phyloP scores from a whole-genome alignment of 1,140 invertebrate species.

The Drosophila paulistorum region DNA sequence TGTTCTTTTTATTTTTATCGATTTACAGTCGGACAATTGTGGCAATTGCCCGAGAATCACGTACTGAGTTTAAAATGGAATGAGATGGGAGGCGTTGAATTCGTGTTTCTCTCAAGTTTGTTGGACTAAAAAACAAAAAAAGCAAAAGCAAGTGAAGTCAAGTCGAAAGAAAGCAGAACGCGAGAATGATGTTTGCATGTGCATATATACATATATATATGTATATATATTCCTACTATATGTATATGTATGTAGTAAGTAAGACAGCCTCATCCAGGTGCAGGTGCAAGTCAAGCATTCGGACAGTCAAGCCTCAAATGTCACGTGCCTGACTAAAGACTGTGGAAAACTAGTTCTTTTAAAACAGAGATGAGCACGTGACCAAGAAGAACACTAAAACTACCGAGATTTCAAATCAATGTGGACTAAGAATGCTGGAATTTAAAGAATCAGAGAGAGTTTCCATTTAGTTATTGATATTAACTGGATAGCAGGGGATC shows the following conservation, averaged over 20 bases:
- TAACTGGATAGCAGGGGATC: not conserved
- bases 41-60: conserved; percentile 64
- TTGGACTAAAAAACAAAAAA: conserved; percentile 5
- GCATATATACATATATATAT: not conserved
- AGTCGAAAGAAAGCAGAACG: conserved; percentile 7
- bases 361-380: conserved; percentile 8
- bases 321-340: conserved; percentile 30
- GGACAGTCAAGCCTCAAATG: conserved; percentile 33
- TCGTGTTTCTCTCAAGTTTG: conserved; percentile 8
- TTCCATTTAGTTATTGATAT: not conserved
- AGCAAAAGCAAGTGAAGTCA: conserved; percentile 9
- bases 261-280: conserved; percentile 54
- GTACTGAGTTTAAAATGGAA: conserved; percentile 36
- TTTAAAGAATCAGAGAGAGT: not conserved
- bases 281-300: conserved; percentile 19
- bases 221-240: not conserved
- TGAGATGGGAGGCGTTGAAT: conserved; percentile 7
- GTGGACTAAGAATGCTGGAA: not conserved
- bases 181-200: conserved; percentile 8
- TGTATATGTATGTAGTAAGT: conserved; percentile 10
- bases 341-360: conserved; percentile 12
- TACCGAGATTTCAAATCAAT: not conserved
- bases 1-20: conserved; percentile 32
- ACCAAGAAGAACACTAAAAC: not conserved
- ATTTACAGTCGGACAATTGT: conserved; percentile 48